phyloP scores from a whole-genome alignment of 2,113 vertebrate species.

The Rhodinocichla rosea region DNA sequence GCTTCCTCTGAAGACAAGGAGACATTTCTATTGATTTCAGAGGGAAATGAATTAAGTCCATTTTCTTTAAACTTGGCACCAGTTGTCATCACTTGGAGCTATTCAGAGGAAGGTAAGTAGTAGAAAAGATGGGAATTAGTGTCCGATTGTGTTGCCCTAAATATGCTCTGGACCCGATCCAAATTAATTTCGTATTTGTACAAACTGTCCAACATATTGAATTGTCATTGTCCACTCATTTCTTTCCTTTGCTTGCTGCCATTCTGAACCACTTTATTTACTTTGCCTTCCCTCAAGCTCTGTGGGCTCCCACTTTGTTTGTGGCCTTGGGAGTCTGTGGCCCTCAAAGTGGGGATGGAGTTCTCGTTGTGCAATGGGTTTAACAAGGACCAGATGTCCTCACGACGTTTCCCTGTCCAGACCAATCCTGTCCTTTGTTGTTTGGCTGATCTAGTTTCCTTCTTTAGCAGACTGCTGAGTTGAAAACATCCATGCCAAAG shows the following conservation, averaged over 20 bases:
- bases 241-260: not conserved
- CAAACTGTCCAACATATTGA: not conserved
- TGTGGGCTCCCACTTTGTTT: not conserved
- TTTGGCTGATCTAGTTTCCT: not conserved
- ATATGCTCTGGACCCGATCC: not conserved
- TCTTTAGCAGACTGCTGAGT: slow-evolving; percentile 44
- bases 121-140: not conserved
- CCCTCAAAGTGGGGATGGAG: not conserved
- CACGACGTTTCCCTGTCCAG: not conserved
- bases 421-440: not conserved
- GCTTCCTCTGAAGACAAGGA: not conserved
- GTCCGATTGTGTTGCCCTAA: not conserved
- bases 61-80: slow-evolving; percentile 10
- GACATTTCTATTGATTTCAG: slow-evolving; percentile 18
- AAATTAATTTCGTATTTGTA: not conserved
- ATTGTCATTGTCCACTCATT: not conserved
- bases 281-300: not conserved
- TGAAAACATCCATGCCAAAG: slow-evolving; percentile 30
- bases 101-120: not conserved
- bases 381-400: not conserved
- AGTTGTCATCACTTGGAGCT: not conserved
- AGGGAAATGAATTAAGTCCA: not conserved
- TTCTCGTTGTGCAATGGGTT: not conserved
- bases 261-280: not conserved
- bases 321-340: not conserved